These are phyloP conservation scores for Spisula solida DNA, from an alignment of 2,888 invertebrate species.

Conservation along the genomic window DNA sequence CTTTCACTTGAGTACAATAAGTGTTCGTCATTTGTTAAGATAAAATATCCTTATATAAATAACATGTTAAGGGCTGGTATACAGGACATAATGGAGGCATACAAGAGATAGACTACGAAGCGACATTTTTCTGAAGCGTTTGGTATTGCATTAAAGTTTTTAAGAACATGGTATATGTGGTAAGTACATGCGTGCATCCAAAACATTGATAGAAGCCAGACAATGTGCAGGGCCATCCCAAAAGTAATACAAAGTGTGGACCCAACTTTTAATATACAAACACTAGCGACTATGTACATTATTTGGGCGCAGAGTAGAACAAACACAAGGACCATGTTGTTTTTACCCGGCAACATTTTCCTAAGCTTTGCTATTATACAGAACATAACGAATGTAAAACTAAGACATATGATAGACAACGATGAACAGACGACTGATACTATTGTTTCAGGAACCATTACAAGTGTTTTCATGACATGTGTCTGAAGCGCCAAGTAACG, in stretches of 20 bases:
- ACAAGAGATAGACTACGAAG: not conserved
- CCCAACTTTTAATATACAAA: not conserved
- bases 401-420: not conserved
- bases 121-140: not conserved
- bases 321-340: not conserved
- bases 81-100: not conserved
- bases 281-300: not conserved
- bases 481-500: not conserved
- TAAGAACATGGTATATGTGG: not conserved
- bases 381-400: not conserved
- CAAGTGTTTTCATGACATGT: not conserved
- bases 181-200: constrained; percentile 14
- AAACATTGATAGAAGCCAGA: not conserved
- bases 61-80: too few relatives aligned
- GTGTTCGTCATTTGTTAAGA: too few relatives aligned
- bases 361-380: not conserved
- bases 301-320: not conserved
- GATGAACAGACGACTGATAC: not conserved
- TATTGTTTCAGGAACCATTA: not conserved
- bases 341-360: constrained; percentile 19
- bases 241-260: not conserved
- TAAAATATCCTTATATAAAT: too few relatives aligned
- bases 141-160: not conserved
- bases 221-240: not conserved
- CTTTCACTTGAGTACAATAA: too few relatives aligned